Percentiles rank a stretch among this genome's conserved stretches.
These are phyloP conservation scores for Thaleichthys pacificus DNA, from an alignment of 2,797 vertebrate species.

Conservation along the genomic window DNA sequence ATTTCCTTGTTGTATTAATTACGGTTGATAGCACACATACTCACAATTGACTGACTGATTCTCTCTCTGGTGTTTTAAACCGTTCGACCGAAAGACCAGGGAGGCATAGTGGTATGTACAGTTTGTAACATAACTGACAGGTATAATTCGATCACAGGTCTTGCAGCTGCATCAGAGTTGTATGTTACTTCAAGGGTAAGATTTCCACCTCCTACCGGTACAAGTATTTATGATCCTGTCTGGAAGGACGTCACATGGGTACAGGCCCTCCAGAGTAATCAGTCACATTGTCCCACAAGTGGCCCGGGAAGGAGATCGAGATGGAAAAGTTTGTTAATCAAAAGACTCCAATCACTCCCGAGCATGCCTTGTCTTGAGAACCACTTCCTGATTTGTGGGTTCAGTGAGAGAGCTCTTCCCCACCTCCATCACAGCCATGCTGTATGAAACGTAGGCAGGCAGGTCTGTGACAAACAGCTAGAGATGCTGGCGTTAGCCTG, in stretches of 20 bases:
- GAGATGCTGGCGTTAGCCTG: background rate
- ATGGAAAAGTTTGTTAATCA: background rate
- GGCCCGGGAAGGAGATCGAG: background rate
- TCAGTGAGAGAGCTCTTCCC: background rate
- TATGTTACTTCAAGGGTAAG: background rate
- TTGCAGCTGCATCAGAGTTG: too few relatives aligned
- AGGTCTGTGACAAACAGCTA: background rate
- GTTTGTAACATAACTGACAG: too few relatives aligned
- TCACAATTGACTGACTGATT: too few relatives aligned
- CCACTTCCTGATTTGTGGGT: background rate
- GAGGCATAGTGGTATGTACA: too few relatives aligned
- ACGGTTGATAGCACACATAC: too few relatives aligned
- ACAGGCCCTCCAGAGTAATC: background rate
- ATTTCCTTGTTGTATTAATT: too few relatives aligned
- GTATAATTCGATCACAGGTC: too few relatives aligned
- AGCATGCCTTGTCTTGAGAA: background rate
- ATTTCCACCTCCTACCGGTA: background rate
- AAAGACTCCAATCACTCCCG: background rate
- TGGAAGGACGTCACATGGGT: background rate
- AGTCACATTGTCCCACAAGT: background rate
- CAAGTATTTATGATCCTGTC: background rate
- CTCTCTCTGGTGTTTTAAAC: too few relatives aligned
- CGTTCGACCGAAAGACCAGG: too few relatives aligned
- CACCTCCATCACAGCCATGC: background rate
- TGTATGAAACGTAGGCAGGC: background rate